A percentile compares a stretch with the other conserved stretches of the same genome.
Conservation (phyloP, 2,797 vertebrate genomes). For the Nyctalus aviator region DNA sequence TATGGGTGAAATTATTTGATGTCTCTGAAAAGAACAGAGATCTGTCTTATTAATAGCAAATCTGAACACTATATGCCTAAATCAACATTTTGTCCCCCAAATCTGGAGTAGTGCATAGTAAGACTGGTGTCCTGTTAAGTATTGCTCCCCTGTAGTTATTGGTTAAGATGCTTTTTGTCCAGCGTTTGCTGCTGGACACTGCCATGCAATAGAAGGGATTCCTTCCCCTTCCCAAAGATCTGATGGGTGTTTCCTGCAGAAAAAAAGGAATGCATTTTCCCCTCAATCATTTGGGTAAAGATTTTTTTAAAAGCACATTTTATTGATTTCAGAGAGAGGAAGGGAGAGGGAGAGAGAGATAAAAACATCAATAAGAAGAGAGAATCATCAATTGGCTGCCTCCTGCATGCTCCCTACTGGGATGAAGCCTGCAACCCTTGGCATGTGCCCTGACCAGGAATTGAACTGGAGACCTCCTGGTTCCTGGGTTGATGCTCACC, state of each 20-base stretch:
- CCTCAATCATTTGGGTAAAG: background rate
- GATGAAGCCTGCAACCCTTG: no score
- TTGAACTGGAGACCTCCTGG: no score
- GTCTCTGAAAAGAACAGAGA: conserved; percentile 2
- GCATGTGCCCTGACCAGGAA: no score
- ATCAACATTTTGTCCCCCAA: background rate
- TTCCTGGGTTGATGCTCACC: no score
- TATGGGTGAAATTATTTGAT: background rate
- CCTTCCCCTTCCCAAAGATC: background rate
- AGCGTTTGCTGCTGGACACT: background rate
- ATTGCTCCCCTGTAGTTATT: background rate
- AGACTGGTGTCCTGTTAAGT: background rate
- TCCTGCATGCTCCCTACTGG: no score
- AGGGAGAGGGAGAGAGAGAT: no score
- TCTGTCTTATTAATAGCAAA: background rate
- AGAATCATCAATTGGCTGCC: no score
- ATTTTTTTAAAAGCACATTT: background rate
- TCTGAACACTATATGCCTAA: background rate
- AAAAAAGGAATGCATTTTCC: background rate
- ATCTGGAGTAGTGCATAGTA: background rate
- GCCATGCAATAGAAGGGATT: background rate
- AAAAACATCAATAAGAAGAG: no score
- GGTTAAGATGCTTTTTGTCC: background rate
- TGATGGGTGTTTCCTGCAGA: background rate
- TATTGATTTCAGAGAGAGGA: no score